Conservation (phyloP, 2,113 vertebrate genomes). For the Hiodon tergisus region DNA sequence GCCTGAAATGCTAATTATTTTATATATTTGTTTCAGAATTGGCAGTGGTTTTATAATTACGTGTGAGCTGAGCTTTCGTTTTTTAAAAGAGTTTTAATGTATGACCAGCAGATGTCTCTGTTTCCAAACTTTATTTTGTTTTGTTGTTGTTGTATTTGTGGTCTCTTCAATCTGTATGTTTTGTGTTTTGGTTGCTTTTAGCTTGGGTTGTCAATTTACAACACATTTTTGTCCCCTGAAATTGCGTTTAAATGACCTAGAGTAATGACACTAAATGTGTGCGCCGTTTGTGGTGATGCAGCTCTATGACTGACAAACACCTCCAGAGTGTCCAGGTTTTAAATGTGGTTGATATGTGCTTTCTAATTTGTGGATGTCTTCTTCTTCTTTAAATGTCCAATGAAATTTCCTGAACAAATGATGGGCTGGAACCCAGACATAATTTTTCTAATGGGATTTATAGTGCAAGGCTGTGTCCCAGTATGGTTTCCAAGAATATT, state of each 20-base stretch:
- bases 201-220: background rate
- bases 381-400: too few species aligned
- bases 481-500: background rate
- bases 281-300: too few species aligned
- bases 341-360: too few species aligned
- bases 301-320: too few species aligned
- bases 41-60: background rate
- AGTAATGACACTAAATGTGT: too few species aligned
- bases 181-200: background rate
- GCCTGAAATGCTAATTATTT: background rate
- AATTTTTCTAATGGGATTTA: constrained; percentile 34
- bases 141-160: too few species aligned
- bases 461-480: constrained; percentile 21
- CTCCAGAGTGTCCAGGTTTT: too few species aligned
- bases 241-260: background rate
- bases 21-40: background rate
- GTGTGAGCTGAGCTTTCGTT: background rate
- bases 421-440: constrained; percentile 54
- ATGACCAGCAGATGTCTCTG: constrained; percentile 41
- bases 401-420: constrained; percentile 22
- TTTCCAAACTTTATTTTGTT: constrained; percentile 22
- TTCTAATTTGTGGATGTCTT: too few species aligned
- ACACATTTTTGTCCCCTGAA: background rate
- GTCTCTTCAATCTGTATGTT: background rate
- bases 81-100: constrained; percentile 4